These are phyloP conservation scores for Forbesichthys agassizii DNA, from an alignment of 2,113 vertebrate species.

Conservation along the genomic window DNA sequence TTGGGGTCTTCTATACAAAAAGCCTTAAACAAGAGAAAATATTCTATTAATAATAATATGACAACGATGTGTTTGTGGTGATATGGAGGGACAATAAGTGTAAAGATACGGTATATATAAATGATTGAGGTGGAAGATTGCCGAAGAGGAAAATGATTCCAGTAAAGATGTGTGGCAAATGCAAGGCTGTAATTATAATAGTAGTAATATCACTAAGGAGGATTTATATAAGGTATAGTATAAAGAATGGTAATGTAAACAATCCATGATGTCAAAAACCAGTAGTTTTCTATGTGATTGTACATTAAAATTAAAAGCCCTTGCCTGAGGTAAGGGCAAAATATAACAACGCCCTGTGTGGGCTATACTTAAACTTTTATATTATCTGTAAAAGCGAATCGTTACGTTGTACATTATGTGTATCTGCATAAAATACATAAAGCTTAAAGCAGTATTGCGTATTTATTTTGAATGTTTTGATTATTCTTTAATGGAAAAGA, in stretches of 20 bases:
- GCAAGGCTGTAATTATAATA: constrained; percentile 11
- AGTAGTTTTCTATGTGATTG: constrained; percentile 78
- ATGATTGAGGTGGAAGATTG: constrained; percentile 10
- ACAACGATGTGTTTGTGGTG: constrained; percentile 1
- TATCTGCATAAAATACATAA: constrained; percentile 74
- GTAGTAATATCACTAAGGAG: constrained; percentile 36
- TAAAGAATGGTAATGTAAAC: constrained; percentile 1
- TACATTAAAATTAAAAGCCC: constrained; percentile 67
- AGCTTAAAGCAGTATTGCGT: constrained; percentile 30
- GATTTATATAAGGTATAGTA: constrained; percentile 50
- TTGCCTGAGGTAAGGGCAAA: constrained; percentile 50
- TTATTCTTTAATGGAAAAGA: too few relatives aligned
- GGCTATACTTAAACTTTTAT: constrained; percentile 74
- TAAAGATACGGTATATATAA: constrained; percentile 29
- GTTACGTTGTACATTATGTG: constrained; percentile 71
- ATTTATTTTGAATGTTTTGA: constrained; percentile 51
- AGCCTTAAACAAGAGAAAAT: constrained; percentile 67
- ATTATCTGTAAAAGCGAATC: constrained; percentile 75
- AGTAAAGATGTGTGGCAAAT: constrained; percentile 20
- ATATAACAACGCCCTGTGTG: constrained; percentile 66
- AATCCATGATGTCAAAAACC: constrained; percentile 36
- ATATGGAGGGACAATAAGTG: background rate
- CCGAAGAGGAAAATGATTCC: constrained; percentile 43
- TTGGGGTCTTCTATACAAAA: constrained; percentile 62
- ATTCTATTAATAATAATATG: constrained; percentile 3